Conservation (phyloP, 2,113 vertebrate species). For the Danio rerio region GRCz12tu NC_133195.1:55341501-55342000, state of each 20-base stretch:
- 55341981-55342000: slow-evolving; percentile 68
- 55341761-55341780: slow-evolving; percentile 66
- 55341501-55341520: no score
- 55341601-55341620: no score
- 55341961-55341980: slow-evolving; percentile 51
- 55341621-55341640: no score
- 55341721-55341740: no score
- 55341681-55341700: no score
- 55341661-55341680: no score
- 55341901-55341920: slow-evolving; percentile 37
- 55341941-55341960: slow-evolving; percentile 63
- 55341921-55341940: slow-evolving; percentile 54
- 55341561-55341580: no score
- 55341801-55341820: slow-evolving; percentile 58
- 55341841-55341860: slow-evolving; percentile 64
- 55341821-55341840: slow-evolving; percentile 62
- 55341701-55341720: no score
- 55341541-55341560: no score
- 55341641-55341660: no score
- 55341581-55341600: no score
- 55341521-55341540: no score
- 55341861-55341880: slow-evolving; percentile 60
- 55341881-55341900: slow-evolving; percentile 32
- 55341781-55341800: slow-evolving; percentile 69
- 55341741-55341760: background rate